Percentiles rank a stretch among this genome's conserved stretches.
Evolutionary conservation across 1,140 invertebrate species (phyloP).

Genomic region (Drosophila nasuta): DNA sequence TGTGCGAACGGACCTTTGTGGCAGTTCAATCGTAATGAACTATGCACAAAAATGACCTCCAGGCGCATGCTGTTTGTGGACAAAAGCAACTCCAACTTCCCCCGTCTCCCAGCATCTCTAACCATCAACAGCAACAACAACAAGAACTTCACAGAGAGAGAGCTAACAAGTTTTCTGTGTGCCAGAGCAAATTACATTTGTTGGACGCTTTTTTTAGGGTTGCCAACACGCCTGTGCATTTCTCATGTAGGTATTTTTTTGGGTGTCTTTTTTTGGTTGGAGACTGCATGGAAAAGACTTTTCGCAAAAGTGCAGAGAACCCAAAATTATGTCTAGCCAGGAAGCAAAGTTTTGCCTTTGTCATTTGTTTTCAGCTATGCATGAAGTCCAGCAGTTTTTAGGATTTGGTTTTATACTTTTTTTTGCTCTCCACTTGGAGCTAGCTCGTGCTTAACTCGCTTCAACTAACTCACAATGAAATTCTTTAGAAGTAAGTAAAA

Average conservation of each 20-base stretch:
- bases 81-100: conserved; percentile 30
- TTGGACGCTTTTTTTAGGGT: conserved; percentile 55
- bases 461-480: conserved; percentile 29
- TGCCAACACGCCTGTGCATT: conserved; percentile 52
- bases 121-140: conserved; percentile 20
- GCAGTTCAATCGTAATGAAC: conserved; percentile 78
- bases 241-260: conserved; percentile 32
- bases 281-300: conserved; percentile 25
- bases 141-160: background rate
- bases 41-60: conserved; percentile 78
- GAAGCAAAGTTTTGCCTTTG: conserved; percentile 76
- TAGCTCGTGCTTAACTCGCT: conserved; percentile 28
- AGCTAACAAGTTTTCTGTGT: conserved; percentile 68
- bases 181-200: conserved; percentile 71
- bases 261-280: background rate
- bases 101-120: conserved; percentile 1
- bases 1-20: conserved; percentile 62
- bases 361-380: conserved; percentile 69
- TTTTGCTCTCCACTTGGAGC: conserved; percentile 6
- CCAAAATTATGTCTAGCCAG: conserved; percentile 81
- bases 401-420: conserved; percentile 19
- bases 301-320: conserved; percentile 51
- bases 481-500: conserved; percentile 8
- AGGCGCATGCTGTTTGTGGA: conserved; percentile 59
- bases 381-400: conserved; percentile 37